These are phyloP conservation scores for Halcyon smyrnensis DNA, from an alignment of 2,797 vertebrate genomes.

Conservation along the genomic window DNA sequence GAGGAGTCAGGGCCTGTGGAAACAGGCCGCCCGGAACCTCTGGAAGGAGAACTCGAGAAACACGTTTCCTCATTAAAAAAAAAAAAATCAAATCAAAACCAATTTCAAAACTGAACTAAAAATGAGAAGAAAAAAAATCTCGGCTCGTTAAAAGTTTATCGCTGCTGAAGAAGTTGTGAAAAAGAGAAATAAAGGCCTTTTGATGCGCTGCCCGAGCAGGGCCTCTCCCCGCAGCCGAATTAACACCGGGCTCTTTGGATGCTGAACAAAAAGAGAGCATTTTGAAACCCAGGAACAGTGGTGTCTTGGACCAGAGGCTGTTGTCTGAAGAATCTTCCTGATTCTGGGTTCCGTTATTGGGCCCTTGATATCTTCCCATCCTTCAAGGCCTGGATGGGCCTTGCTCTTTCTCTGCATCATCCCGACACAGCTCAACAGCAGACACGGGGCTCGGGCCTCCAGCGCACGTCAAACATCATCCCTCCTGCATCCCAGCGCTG, in stretches of 20 bases:
- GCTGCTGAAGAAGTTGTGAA: not conserved
- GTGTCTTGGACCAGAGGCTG: not conserved
- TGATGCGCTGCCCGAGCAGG: not conserved
- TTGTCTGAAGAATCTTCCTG: not conserved
- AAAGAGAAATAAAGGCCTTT: not conserved
- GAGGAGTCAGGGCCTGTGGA: not conserved
- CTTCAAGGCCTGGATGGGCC: not conserved
- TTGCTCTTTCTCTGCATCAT: not conserved
- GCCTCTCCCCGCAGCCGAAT: not conserved
- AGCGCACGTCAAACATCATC: rapidly evolving
- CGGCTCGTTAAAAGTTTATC: not conserved
- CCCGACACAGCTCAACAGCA: not conserved
- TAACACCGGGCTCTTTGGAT: not conserved
- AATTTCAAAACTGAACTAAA: not conserved
- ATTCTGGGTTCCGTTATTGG: not conserved
- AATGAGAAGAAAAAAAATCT: not conserved
- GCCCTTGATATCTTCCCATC: not conserved
- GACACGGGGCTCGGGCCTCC: not conserved
- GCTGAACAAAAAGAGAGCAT: not conserved
- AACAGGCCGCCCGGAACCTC: not conserved
- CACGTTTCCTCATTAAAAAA: not conserved
- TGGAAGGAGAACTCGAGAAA: not conserved
- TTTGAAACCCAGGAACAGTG: not conserved
- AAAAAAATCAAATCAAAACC: not conserved
- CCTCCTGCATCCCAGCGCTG: not conserved